phyloP scores from a whole-genome alignment of 2,888 invertebrate genomes.

The Tubiluchus corallicola region DNA sequence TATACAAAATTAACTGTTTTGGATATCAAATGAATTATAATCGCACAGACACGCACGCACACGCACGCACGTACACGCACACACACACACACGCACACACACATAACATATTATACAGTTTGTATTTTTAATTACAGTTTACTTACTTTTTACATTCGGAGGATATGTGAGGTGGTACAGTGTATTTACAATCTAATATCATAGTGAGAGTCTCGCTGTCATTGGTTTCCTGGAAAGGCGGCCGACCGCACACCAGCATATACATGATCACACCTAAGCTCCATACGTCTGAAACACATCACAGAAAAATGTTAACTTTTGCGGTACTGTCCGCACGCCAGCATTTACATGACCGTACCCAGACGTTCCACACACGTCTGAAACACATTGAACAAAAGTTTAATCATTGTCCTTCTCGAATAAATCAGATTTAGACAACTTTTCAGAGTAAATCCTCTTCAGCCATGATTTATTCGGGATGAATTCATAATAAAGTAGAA shows the following conservation, averaged over 20 bases:
- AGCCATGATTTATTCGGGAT: too few species aligned
- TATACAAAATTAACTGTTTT: too few species aligned
- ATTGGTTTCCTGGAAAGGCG: constrained; percentile 97
- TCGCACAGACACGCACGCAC: constrained; percentile 1
- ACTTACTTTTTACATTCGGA: constrained; percentile 56
- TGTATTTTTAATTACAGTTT: too few species aligned
- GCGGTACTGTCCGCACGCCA: too few species aligned
- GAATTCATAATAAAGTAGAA: too few species aligned
- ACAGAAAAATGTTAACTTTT: constrained; percentile 10
- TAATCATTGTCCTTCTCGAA: too few species aligned
- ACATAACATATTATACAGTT: not conserved
- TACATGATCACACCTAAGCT: constrained; percentile 93
- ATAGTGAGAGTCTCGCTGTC: constrained; percentile 97
- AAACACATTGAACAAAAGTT: too few species aligned
- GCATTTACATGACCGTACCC: too few species aligned
- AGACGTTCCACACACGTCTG: too few species aligned
- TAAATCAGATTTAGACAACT: too few species aligned
- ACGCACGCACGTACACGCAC: constrained; percentile 3
- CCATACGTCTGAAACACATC: constrained; percentile 63
- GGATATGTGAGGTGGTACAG: constrained; percentile 70
- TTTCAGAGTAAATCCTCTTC: too few species aligned
- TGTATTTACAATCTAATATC: constrained; percentile 99
- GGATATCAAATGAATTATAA: too few species aligned
- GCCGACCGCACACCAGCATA: constrained; percentile 92
- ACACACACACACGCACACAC: constrained; percentile 3